Percentiles rank a stretch among this genome's conserved stretches.
Evolutionary conservation across 2,113 vertebrate genomes (phyloP).

Genomic region (Mola mola): DNA sequence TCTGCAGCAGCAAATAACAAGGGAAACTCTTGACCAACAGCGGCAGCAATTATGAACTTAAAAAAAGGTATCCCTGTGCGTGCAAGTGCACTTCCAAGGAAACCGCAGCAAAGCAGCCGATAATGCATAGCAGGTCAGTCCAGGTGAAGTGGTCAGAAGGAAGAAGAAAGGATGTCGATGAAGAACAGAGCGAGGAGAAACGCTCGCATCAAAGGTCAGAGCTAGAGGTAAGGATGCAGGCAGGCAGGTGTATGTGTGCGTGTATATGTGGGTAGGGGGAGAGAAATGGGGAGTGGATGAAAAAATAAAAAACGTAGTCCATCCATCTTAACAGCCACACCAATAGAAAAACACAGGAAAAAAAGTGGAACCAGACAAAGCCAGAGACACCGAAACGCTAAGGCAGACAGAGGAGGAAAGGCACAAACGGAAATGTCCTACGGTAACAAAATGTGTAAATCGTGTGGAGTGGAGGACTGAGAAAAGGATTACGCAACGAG

Average conservation of each 20-base stretch:
- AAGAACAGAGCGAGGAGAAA: conserved; percentile 33
- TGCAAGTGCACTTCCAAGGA: conserved; percentile 20
- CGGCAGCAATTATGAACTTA: background rate
- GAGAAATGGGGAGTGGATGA: conserved; percentile 16
- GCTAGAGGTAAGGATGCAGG: conserved; percentile 32
- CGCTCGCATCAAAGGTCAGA: conserved; percentile 65
- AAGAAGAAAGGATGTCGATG: conserved; percentile 54
- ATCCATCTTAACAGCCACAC: conserved; percentile 33
- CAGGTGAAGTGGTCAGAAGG: conserved; percentile 62
- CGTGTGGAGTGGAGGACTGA: conserved; percentile 10
- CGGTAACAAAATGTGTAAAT: conserved; percentile 43
- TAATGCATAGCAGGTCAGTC: conserved; percentile 50
- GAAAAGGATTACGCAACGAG: conserved; percentile 22
- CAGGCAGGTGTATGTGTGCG: background rate
- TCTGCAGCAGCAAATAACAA: conserved; percentile 19
- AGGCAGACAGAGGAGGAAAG: conserved; percentile 24
- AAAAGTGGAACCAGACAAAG: conserved; percentile 29
- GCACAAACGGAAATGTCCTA: conserved; percentile 20
- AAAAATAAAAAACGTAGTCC: conserved; percentile 34
- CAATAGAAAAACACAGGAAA: conserved; percentile 48
- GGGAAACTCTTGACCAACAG: conserved; percentile 24
- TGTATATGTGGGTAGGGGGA: background rate
- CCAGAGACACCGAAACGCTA: conserved; percentile 23
- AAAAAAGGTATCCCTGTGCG: background rate
- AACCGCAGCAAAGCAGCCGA: conserved; percentile 27